phyloP scores from a whole-genome alignment of 2,797 vertebrate genomes.

The Gobionotothen gibberifrons region DNA sequence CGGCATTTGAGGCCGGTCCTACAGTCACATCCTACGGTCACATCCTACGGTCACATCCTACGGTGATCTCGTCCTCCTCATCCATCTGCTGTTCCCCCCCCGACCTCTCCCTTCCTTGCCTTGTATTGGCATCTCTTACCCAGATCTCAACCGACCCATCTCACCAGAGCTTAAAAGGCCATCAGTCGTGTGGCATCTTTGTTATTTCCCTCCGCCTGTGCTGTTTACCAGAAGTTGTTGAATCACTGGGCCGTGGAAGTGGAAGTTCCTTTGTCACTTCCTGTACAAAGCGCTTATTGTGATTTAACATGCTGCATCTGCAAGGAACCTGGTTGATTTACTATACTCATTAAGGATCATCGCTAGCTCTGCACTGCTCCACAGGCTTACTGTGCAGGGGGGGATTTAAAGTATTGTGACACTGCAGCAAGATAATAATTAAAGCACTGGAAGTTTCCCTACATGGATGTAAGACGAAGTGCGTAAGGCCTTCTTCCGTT shows the following conservation, averaged over 20 bases:
- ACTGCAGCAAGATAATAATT: constrained; percentile 55
- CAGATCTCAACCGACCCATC: constrained; percentile 21
- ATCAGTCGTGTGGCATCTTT: constrained; percentile 18
- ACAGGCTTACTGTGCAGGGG: constrained; percentile 30
- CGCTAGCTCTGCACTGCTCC: constrained; percentile 37
- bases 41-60: constrained; percentile 27
- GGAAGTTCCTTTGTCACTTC: constrained; percentile 56
- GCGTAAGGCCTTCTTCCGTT: background rate
- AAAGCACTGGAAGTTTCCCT: constrained; percentile 37
- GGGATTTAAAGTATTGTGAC: constrained; percentile 40
- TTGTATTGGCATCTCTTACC: constrained; percentile 28
- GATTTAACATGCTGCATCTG: constrained; percentile 57
- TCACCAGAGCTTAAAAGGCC: constrained; percentile 23
- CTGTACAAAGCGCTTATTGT: constrained; percentile 60
- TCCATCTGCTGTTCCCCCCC: constrained; percentile 47
- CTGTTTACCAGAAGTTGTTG: constrained; percentile 49
- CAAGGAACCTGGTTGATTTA: constrained; percentile 68
- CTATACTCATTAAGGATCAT: constrained; percentile 62
- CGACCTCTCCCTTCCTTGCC: constrained; percentile 1
- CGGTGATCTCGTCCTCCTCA: constrained; percentile 22
- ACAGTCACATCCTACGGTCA: constrained; percentile 27
- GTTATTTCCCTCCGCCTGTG: constrained; percentile 7
- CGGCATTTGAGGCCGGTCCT: constrained; percentile 26
- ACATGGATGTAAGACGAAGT: background rate
- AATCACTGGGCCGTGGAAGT: constrained; percentile 26